A percentile compares a stretch with the other conserved stretches of the same genome.
These are phyloP conservation scores for Saguinus oedipus DNA, from an alignment of 2,797 vertebrate genomes.

Conservation along the genomic window DNA sequence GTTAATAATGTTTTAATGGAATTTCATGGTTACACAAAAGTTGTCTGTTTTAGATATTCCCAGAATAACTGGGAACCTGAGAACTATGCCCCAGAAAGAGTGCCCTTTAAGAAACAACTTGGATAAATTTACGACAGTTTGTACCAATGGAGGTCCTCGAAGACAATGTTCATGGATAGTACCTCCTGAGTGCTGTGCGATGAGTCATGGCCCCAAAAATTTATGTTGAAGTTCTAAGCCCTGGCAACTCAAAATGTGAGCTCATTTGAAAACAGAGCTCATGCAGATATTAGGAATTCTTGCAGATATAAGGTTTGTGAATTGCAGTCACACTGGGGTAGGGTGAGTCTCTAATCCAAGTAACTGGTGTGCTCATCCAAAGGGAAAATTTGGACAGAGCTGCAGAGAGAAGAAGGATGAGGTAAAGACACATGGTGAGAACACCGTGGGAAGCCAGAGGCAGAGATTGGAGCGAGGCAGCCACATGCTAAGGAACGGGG, in stretches of 20 bases:
- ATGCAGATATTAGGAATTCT: background rate
- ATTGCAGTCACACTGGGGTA: no score
- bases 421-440: background rate
- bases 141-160: background rate
- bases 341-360: rapidly evolving
- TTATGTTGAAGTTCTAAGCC: no score
- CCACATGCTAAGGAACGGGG: no score
- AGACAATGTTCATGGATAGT: no score
- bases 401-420: background rate
- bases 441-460: background rate
- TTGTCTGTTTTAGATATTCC: background rate
- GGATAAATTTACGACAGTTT: background rate
- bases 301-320: background rate
- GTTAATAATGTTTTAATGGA: background rate
- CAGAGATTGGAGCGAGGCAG: background rate
- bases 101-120: background rate
- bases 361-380: background rate
- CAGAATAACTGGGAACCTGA: background rate
- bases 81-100: background rate
- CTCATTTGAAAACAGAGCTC: background rate
- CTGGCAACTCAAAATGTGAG: no score
- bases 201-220: rapidly evolving
- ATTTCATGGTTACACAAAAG: background rate
- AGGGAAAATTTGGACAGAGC: background rate
- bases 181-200: background rate